phyloP scores from a whole-genome alignment of 2,888 invertebrate species.

The Listrodromus nycthemerus region DNA sequence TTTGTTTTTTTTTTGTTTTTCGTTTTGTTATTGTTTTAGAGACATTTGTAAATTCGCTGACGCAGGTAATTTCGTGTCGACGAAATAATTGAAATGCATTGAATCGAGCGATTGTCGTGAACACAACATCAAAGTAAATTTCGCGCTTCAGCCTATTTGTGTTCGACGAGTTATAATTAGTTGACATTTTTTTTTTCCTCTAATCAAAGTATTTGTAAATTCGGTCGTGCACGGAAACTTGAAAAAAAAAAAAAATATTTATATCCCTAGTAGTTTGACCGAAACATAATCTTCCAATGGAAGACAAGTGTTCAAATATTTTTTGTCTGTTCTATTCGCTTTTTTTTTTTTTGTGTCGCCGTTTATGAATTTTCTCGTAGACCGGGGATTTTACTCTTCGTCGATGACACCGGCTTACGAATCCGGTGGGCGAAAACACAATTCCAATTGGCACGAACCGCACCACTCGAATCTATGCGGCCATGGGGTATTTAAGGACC shows the following conservation, averaged over 20 bases:
- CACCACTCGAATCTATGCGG: conserved; percentile 9
- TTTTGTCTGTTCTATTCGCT: background rate
- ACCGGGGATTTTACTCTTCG: background rate
- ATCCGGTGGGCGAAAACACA: background rate
- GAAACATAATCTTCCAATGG: background rate
- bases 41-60: background rate
- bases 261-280: too few relatives aligned
- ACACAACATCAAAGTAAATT: background rate
- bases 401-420: background rate
- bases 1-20: too few relatives aligned
- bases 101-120: background rate
- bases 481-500: conserved; percentile 26
- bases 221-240: too few relatives aligned
- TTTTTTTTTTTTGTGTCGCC: background rate
- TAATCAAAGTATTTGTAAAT: too few relatives aligned
- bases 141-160: too few relatives aligned
- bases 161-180: too few relatives aligned
- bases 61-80: background rate
- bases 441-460: conserved; percentile 2
- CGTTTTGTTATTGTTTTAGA: too few relatives aligned
- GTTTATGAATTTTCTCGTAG: background rate
- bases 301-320: background rate
- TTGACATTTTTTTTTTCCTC: too few relatives aligned
- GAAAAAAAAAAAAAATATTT: too few relatives aligned
- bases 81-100: background rate